Evolutionary conservation across 2,888 invertebrate species (phyloP).

Genomic region (Dicyrtomina minuta): DNA sequence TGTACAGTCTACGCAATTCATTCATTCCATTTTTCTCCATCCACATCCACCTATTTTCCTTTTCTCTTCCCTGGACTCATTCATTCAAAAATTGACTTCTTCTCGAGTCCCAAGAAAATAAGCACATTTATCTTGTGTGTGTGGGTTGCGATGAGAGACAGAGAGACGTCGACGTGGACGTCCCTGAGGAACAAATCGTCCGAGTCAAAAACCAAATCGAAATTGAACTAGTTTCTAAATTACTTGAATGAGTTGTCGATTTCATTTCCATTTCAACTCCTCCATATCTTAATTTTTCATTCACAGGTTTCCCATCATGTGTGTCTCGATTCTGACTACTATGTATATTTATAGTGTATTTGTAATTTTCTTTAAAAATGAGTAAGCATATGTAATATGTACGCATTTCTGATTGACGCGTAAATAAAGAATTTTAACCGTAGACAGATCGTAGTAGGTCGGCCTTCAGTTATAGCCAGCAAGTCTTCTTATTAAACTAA

Average conservation of each 20-base stretch:
- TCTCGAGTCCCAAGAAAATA: slow-evolving; percentile 20
- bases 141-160: background rate
- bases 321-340: background rate
- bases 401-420: background rate
- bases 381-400: background rate
- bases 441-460: too few species aligned
- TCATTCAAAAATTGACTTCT: slow-evolving; percentile 32
- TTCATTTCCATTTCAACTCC: background rate
- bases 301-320: slow-evolving; percentile 9
- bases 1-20: slow-evolving; percentile 12
- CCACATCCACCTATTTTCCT: too few species aligned
- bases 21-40: slow-evolving; percentile 26
- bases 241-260: slow-evolving; percentile 32
- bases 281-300: slow-evolving; percentile 23
- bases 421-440: too few species aligned
- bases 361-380: too few species aligned
- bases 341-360: background rate
- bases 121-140: slow-evolving; percentile 28
- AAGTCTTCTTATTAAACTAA: too few species aligned
- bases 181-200: slow-evolving; percentile 9
- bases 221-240: slow-evolving; percentile 23
- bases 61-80: slow-evolving; percentile 13
- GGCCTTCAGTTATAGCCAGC: too few species aligned
- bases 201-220: too few species aligned
- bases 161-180: background rate